Percentiles rank a stretch among this genome's conserved stretches.
Conservation (phyloP, 2,113 vertebrate genomes). For the Xenopus borealis region DNA sequence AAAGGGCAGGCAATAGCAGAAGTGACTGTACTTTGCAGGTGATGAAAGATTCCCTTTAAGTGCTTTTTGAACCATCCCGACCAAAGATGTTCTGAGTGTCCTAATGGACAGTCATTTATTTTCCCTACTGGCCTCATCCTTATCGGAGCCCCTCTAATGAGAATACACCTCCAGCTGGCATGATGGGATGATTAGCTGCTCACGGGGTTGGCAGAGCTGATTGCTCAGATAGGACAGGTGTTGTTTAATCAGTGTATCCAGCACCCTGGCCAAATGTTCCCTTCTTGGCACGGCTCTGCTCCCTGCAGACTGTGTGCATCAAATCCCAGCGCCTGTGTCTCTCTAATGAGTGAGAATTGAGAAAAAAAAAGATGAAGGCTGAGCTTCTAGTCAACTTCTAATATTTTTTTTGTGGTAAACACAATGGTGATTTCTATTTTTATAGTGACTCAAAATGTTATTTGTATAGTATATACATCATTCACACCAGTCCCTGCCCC, state of each 20-base stretch:
- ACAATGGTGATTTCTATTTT: no score
- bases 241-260: slow-evolving; percentile 45
- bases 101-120: slow-evolving; percentile 32
- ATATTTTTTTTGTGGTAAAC: no score
- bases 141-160: slow-evolving; percentile 35
- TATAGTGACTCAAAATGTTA: no score
- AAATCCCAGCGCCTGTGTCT: slow-evolving; percentile 21
- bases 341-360: slow-evolving; percentile 26
- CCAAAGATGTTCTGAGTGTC: slow-evolving; percentile 23
- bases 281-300: slow-evolving; percentile 35
- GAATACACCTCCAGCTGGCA: slow-evolving; percentile 39
- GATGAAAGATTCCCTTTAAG: neutral
- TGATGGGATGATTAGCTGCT: slow-evolving; percentile 43
- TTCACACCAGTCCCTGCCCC: no score
- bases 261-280: slow-evolving; percentile 43
- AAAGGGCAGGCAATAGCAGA: no score
- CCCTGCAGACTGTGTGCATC: slow-evolving; percentile 21
- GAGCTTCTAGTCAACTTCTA: no score
- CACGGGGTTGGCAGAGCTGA: slow-evolving; percentile 30
- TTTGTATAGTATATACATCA: no score
- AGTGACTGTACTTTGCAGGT: neutral
- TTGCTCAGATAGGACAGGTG: slow-evolving; percentile 40
- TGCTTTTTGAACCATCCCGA: slow-evolving; percentile 1
- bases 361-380: neutral
- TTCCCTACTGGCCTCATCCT: slow-evolving; percentile 18